Evolutionary conservation across 2,113 vertebrate genomes (phyloP), one percentile per base, ranked within the genome.

Genomic region (Tor tambroides): DNA sequence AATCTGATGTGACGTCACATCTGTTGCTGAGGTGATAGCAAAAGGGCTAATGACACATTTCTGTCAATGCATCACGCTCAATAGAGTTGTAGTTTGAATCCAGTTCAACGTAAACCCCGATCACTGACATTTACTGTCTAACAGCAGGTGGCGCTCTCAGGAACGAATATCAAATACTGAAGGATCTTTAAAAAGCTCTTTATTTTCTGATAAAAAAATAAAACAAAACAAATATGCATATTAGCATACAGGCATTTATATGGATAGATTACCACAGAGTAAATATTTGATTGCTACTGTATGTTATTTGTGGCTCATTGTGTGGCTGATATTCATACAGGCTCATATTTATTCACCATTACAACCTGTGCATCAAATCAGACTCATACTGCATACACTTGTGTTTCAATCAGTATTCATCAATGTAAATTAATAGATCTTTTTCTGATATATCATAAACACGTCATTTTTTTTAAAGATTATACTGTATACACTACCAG

Each of bases 121-220:
- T 59, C 59, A 49, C 61, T 78, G 46, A 65, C 56, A 74, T 59
- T 38, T 17, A 32, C 4, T 35, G 6, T 89, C 30, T 77, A 4
- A 88, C 80, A 89, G 89, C 90, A 84, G 88, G 92, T 84, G 77
- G 89, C 92, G 90, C 92, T 92, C 94, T 95, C 95, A 95, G 94
- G 94, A 93, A 93, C 89, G 91, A 88, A 82, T 81, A 88, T 91
- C 88, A 89, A 75, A 86, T 89, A 85, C 88, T 87, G 84, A 90
- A 41, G 83, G 83, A 90, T 85, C 72, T 90, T 71, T 91, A 88
- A 81, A 90, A 41, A 80, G 83, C 89, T 85, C 72, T 90, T 71
- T 91, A 88, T 91, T 86, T 82, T 78, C 49, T 80, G 77, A 49
- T 41, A 32, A 88, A 90, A 89, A 85, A 63, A 83, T 23, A 74